Evolutionary conservation across 2,888 invertebrate species (phyloP).

Genomic region (Oxycera nigricornis): DNA sequence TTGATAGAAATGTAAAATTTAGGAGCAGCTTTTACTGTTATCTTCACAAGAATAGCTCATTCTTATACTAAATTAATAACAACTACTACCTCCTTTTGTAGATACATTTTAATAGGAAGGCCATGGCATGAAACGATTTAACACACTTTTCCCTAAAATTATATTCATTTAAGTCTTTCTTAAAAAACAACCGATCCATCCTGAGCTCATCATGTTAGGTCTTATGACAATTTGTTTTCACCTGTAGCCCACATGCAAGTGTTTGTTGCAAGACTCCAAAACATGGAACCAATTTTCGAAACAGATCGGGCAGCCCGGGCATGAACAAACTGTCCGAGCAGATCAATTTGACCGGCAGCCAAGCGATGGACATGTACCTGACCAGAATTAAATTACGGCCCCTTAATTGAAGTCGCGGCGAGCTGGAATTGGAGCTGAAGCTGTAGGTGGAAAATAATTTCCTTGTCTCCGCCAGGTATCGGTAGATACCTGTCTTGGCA

Average conservation of each 20-base stretch:
- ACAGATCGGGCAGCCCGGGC: slow-evolving; percentile 7
- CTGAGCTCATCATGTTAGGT: slow-evolving; percentile 11
- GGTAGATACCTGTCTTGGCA: not conserved
- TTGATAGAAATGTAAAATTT: too few species aligned
- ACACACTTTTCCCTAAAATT: not conserved
- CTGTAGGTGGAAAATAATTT: slow-evolving; percentile 35
- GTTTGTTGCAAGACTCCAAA: not conserved
- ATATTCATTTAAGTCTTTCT: not conserved
- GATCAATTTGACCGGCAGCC: slow-evolving; percentile 29
- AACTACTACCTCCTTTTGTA: too few species aligned
- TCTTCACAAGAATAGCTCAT: too few species aligned
- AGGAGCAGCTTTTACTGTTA: too few species aligned
- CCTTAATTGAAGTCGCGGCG: slow-evolving; percentile 26
- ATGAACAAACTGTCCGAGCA: slow-evolving; percentile 21
- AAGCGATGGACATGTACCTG: slow-evolving; percentile 28
- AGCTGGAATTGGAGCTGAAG: too few species aligned
- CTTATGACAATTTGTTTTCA: slow-evolving; percentile 40
- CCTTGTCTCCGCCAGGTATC: slow-evolving; percentile 6
- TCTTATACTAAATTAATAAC: too few species aligned
- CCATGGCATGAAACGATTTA: not conserved
- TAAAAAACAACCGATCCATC: not conserved
- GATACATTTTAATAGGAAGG: not conserved
- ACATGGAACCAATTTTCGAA: slow-evolving; percentile 13
- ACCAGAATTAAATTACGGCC: slow-evolving; percentile 36
- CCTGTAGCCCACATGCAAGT: slow-evolving; percentile 26